Evolutionary conservation across 1,140 invertebrate genomes (phyloP).

Genomic region (Pteromalus puparum): DNA sequence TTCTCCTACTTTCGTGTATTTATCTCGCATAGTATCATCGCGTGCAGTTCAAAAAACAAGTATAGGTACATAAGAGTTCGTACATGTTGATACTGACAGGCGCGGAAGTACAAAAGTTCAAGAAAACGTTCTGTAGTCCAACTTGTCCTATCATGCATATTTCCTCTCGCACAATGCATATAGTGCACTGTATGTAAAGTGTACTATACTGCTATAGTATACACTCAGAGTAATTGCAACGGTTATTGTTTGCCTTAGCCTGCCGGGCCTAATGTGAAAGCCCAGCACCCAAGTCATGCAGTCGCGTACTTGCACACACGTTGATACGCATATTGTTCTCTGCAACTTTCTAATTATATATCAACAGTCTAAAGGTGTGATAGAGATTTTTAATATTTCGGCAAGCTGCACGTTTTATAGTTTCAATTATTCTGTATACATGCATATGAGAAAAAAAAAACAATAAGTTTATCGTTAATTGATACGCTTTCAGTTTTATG

Average conservation of each 20-base stretch:
- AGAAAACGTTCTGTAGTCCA: neutral
- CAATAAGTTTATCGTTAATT: too few species aligned
- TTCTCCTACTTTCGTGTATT: too few species aligned
- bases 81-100: too few species aligned
- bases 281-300: neutral
- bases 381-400: too few species aligned
- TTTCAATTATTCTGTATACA: too few species aligned
- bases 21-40: too few species aligned
- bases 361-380: too few species aligned
- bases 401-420: too few species aligned
- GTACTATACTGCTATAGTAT: neutral
- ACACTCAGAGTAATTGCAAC: neutral
- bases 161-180: neutral
- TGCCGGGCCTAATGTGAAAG: neutral
- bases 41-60: too few species aligned
- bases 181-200: neutral
- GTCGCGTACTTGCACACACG: neutral
- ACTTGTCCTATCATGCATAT: neutral
- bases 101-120: neutral
- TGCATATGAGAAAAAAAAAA: too few species aligned
- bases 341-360: neutral
- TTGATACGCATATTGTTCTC: neutral
- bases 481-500: neutral
- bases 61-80: too few species aligned
- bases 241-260: neutral